Percentiles rank a stretch among this genome's conserved stretches.
phyloP scores from a whole-genome alignment of 2,113 vertebrate genomes.

The Antechinus flavipes region DNA sequence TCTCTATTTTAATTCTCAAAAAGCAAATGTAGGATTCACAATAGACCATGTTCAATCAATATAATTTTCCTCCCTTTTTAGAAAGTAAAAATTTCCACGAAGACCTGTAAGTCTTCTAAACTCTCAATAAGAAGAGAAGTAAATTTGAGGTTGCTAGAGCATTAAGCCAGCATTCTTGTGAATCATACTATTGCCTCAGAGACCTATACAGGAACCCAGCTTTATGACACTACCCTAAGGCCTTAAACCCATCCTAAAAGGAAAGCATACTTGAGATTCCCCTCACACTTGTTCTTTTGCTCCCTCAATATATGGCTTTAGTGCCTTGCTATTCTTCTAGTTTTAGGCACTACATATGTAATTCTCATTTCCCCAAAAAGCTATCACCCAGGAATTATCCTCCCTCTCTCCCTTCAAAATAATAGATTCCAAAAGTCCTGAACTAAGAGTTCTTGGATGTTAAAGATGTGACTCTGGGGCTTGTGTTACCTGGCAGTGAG shows the following conservation, averaged over 20 bases:
- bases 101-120: neutral
- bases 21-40: neutral
- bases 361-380: neutral
- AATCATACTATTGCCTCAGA: neutral
- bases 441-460: neutral
- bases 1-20: neutral
- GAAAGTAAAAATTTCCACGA: no score
- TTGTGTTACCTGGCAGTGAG: neutral
- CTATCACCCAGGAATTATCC: neutral
- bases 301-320: neutral
- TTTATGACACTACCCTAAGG: neutral
- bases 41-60: neutral
- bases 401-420: neutral
- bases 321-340: neutral
- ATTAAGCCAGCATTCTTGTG: neutral
- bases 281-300: neutral
- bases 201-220: neutral
- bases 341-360: neutral
- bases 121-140: neutral
- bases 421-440: neutral
- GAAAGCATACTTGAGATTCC: neutral
- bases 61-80: no score
- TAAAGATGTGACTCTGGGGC: neutral
- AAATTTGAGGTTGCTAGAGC: neutral
- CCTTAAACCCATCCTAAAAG: neutral